These are phyloP conservation scores for Hephaestus fuliginosus DNA, from an alignment of 2,797 vertebrate genomes.

Conservation along the genomic window DNA sequence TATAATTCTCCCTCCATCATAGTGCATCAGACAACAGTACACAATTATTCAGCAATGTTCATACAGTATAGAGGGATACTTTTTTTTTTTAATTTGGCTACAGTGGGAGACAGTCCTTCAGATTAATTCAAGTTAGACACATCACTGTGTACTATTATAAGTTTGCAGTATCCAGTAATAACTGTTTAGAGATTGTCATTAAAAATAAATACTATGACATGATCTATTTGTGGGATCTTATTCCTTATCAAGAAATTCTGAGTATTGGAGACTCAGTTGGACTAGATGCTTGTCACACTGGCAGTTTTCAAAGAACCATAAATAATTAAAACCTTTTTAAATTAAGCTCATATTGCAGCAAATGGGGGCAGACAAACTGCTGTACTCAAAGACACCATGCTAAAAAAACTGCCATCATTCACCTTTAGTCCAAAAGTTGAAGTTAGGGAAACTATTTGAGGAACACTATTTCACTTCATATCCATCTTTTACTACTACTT, in stretches of 20 bases:
- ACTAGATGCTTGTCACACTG: background rate
- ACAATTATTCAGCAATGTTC: background rate
- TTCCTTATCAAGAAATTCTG: constrained; percentile 1
- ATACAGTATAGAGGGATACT: background rate
- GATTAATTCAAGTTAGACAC: background rate
- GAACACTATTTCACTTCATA: background rate
- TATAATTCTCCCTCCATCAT: background rate
- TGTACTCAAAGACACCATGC: too few relatives aligned
- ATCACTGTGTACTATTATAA: background rate
- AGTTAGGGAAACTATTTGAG: background rate
- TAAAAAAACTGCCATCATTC: too few relatives aligned
- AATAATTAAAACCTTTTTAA: background rate
- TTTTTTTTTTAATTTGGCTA: background rate
- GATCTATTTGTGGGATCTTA: background rate
- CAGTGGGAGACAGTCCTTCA: background rate
- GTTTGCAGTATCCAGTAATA: background rate
- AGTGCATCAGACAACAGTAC: background rate
- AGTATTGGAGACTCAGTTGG: background rate
- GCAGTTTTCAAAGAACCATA: background rate
- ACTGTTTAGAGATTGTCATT: background rate
- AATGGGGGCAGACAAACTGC: background rate
- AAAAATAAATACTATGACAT: background rate
- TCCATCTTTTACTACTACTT: background rate
- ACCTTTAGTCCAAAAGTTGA: background rate
- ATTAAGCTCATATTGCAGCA: background rate